phyloP scores from a whole-genome alignment of 2,113 vertebrate species.

The Megaceryle torquata region DNA sequence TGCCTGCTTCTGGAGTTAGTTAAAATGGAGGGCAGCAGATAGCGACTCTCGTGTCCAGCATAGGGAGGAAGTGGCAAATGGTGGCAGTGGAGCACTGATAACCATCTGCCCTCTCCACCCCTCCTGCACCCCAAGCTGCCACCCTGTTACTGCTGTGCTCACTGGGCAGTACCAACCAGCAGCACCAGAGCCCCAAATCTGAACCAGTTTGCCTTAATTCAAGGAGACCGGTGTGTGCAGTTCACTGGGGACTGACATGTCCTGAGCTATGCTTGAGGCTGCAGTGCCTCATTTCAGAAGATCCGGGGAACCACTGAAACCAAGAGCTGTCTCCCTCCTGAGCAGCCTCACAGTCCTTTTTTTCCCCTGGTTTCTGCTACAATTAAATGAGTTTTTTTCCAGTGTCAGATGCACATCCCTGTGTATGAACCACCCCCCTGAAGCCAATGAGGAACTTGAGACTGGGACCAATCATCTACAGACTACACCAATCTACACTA shows the following conservation, averaged over 20 bases:
- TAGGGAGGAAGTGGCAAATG: neutral
- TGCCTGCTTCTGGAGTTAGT: slow-evolving; percentile 30
- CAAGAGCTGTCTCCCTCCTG: neutral
- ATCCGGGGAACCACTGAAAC: neutral
- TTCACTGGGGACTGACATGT: neutral
- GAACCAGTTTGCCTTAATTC: neutral
- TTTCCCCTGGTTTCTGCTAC: neutral
- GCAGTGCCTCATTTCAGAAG: neutral
- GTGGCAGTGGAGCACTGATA: neutral
- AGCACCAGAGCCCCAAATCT: neutral
- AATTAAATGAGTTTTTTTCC: neutral
- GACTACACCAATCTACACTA: too few species aligned
- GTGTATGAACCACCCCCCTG: neutral
- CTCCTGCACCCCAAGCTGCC: neutral
- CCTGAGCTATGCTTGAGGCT: neutral
- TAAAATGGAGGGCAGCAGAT: neutral
- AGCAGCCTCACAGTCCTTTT: neutral
- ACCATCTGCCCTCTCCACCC: neutral
- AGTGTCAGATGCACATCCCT: neutral
- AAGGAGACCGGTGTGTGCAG: neutral
- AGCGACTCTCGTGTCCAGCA: neutral
- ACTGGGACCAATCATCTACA: neutral
- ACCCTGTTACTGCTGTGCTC: neutral
- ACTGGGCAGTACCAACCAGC: neutral
- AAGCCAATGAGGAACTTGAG: neutral